Evolutionary conservation across 2,113 vertebrate genomes (phyloP).

Genomic region (Neoarius graeffei): DNA sequence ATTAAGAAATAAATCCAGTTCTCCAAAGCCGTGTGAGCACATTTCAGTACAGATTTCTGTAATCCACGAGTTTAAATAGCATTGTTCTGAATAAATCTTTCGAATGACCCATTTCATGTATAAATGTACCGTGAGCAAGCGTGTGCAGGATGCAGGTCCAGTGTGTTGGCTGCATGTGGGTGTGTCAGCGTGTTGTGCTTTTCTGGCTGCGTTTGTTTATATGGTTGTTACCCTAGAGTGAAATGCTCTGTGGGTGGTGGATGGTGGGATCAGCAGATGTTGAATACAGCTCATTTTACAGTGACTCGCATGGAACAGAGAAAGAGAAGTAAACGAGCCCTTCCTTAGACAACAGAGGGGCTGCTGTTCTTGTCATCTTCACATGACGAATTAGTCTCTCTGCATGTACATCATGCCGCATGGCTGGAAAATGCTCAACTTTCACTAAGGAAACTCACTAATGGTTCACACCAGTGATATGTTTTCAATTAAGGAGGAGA

Average conservation of each 20-base stretch:
- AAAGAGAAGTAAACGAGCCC: not conserved
- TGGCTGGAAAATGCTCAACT: constrained; percentile 13
- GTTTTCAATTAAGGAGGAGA: not conserved
- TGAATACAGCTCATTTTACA: constrained; percentile 39
- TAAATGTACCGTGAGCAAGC: not conserved
- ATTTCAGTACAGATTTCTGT: not conserved
- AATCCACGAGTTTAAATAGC: not conserved
- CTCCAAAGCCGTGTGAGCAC: not conserved
- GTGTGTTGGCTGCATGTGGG: constrained; percentile 19
- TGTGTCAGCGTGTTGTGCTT: constrained; percentile 20
- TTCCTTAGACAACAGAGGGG: constrained; percentile 21
- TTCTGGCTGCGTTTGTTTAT: constrained; percentile 39
- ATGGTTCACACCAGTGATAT: not conserved
- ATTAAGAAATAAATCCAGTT: not conserved
- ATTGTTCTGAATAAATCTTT: not conserved
- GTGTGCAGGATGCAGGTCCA: not conserved
- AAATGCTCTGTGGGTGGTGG: constrained; percentile 24
- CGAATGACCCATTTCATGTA: not conserved
- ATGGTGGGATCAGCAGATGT: constrained; percentile 44
- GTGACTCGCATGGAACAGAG: not conserved
- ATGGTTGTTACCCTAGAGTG: constrained; percentile 43
- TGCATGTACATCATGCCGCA: not conserved
- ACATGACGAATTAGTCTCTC: constrained; percentile 18
- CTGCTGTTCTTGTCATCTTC: constrained; percentile 26
- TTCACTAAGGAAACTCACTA: not conserved